Base-by-base conservation (phyloP, 2,113 vertebrate genomes). In the Girardinichthys multiradiatus region DNA sequence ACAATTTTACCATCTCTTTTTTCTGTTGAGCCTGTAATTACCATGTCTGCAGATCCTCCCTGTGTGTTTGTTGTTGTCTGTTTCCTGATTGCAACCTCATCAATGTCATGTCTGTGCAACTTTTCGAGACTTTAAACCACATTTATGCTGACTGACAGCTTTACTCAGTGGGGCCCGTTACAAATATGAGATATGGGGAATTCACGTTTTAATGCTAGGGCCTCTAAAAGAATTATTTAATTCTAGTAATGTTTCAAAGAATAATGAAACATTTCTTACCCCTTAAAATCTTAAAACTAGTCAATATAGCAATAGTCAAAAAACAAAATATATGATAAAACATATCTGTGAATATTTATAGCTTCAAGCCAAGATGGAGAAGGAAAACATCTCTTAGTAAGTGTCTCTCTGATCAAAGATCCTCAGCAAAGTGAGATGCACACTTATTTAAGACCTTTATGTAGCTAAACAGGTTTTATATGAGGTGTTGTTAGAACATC, bases 11-110 rank as follows among this genome's bases (percentile, higher is more conserved):
- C 81, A 77, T 87, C 81, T 82, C 75, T 82, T 78, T 51, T 81
- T 35, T 83, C 68, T 64, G 60, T 83, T 86, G 24, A 64, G 76
- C 68, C 87, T 90, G 82, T 91, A 91, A 91, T 91, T 91, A 92
- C 81, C 86, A 65, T 54, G 84, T 83, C 87, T 90, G 73, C 84
- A 87, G 81, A 89, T 79, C 70, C 76, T 78, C 73, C 54, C 21
- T 64, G 57, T 68, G 48, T 88, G 91, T 87, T 87, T 91, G 87
- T 84, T 86, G 82, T 75, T 5, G 68, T 86, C 83, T 79, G 78
- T 76, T 85, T 81, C 80, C 74, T 81, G 80, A 72, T 66, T 26
- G 31, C 72, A 61, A 35, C 28, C 73, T 65, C 14, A 31, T 83
- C 80, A 67, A 26, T 62, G 73, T 75, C 73, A 59, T 65, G 71